phyloP scores from a whole-genome alignment of 2,113 vertebrate genomes.

The Crypturellus undulatus region DNA sequence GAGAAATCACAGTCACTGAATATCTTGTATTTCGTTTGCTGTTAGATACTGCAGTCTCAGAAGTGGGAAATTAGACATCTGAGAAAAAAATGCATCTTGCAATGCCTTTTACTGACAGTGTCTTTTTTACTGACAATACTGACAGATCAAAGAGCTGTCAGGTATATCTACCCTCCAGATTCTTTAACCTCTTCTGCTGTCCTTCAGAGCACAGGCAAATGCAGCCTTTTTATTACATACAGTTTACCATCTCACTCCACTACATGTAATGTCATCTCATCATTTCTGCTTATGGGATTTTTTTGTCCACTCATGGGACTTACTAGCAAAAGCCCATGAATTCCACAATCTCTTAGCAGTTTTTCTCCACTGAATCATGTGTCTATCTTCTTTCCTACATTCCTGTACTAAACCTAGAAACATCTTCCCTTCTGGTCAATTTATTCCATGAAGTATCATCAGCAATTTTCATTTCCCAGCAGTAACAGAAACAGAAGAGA shows the following conservation, averaged over 20 bases:
- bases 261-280: background rate
- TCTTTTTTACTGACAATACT: background rate
- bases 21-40: background rate
- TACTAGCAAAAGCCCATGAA: background rate
- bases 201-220: background rate
- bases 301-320: background rate
- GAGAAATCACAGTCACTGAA: too few relatives aligned
- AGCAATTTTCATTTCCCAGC: background rate
- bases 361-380: background rate
- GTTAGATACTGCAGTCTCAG: background rate
- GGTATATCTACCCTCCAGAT: background rate
- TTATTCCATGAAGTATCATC: background rate
- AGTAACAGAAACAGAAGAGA: background rate
- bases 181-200: background rate
- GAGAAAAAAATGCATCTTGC: background rate
- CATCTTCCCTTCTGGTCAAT: background rate
- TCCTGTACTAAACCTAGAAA: background rate
- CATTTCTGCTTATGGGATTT: background rate
- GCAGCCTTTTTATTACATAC: background rate
- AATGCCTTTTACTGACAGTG: background rate
- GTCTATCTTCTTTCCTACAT: background rate
- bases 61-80: background rate
- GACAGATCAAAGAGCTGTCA: background rate
- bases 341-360: background rate
- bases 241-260: background rate